phyloP scores from a whole-genome alignment of 1,140 invertebrate genomes.

The Prorops nasuta region DNA sequence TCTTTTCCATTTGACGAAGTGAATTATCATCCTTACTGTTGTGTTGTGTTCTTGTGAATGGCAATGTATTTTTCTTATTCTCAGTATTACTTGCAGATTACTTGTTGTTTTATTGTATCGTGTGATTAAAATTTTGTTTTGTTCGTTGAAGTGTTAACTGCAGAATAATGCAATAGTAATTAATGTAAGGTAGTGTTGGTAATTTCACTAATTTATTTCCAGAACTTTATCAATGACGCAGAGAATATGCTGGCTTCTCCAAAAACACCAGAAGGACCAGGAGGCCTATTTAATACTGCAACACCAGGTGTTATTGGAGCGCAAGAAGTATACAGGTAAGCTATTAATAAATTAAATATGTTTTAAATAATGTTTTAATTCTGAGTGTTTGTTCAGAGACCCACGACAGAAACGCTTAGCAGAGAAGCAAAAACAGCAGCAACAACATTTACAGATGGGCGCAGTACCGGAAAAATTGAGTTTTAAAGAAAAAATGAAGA shows the following conservation, averaged over 20 bases:
- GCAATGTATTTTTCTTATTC: too few relatives aligned
- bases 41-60: too few relatives aligned
- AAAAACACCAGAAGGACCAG: slow-evolving; percentile 64
- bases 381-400: slow-evolving; percentile 66
- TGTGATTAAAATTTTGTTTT: slow-evolving; percentile 2
- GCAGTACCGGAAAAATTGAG: slow-evolving; percentile 86
- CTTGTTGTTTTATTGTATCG: too few relatives aligned
- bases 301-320: slow-evolving; percentile 92
- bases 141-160: too few relatives aligned
- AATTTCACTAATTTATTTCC: too few relatives aligned
- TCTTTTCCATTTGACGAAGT: too few relatives aligned
- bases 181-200: too few relatives aligned
- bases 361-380: slow-evolving; percentile 1
- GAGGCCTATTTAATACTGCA: slow-evolving; percentile 58
- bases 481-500: slow-evolving; percentile 96
- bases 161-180: too few relatives aligned
- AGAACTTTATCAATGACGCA: slow-evolving; percentile 81
- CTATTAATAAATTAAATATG: slow-evolving; percentile 7
- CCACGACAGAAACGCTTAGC: slow-evolving; percentile 77
- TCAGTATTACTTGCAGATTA: too few relatives aligned
- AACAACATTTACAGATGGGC: slow-evolving; percentile 62
- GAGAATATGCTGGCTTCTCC: slow-evolving; percentile 73
- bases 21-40: too few relatives aligned
- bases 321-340: slow-evolving; percentile 87
- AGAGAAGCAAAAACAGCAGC: slow-evolving; percentile 69